Evolutionary conservation across 2,797 vertebrate species (phyloP).

Genomic region (Neostethus bicornis): DNA sequence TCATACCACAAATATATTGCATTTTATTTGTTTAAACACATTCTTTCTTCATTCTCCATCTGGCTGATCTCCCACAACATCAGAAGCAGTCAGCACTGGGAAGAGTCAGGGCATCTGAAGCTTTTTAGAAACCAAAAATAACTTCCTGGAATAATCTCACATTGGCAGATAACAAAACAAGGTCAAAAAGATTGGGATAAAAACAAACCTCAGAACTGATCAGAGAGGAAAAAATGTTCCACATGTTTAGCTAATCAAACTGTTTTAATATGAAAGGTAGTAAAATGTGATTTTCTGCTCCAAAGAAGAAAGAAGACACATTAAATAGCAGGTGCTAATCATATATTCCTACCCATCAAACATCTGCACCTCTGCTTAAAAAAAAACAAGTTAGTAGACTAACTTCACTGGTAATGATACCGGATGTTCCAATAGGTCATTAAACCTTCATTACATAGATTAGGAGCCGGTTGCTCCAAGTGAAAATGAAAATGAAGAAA

Average conservation of each 20-base stretch:
- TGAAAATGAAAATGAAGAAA: slow-evolving; percentile 68
- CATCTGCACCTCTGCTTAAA: slow-evolving; percentile 49
- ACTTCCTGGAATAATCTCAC: slow-evolving; percentile 14
- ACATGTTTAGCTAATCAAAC: slow-evolving; percentile 19
- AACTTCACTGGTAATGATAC: slow-evolving; percentile 71
- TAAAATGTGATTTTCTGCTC: slow-evolving; percentile 24
- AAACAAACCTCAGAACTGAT: slow-evolving; percentile 23
- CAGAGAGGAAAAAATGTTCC: slow-evolving; percentile 2
- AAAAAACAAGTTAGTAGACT: slow-evolving; percentile 33
- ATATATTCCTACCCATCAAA: slow-evolving; percentile 45
- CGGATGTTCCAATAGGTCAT: slow-evolving; percentile 74
- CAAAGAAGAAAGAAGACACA: slow-evolving; percentile 22
- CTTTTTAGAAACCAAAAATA: slow-evolving; percentile 41
- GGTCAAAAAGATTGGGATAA: slow-evolving; percentile 24
- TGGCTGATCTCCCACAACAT: slow-evolving; percentile 15
- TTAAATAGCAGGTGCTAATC: slow-evolving; percentile 65
- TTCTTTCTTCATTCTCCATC: slow-evolving; percentile 25
- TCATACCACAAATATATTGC: too few species aligned
- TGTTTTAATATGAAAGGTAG: slow-evolving; percentile 6
- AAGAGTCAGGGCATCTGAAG: slow-evolving; percentile 17
- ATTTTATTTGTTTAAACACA: slow-evolving; percentile 32
- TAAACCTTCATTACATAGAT: slow-evolving; percentile 79
- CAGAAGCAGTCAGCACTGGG: slow-evolving; percentile 26
- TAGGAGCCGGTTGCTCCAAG: slow-evolving; percentile 67
- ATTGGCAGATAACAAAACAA: slow-evolving; percentile 15